Conservation (phyloP, 2,113 vertebrate genomes). For the Genyomyrus donnyi region DNA sequence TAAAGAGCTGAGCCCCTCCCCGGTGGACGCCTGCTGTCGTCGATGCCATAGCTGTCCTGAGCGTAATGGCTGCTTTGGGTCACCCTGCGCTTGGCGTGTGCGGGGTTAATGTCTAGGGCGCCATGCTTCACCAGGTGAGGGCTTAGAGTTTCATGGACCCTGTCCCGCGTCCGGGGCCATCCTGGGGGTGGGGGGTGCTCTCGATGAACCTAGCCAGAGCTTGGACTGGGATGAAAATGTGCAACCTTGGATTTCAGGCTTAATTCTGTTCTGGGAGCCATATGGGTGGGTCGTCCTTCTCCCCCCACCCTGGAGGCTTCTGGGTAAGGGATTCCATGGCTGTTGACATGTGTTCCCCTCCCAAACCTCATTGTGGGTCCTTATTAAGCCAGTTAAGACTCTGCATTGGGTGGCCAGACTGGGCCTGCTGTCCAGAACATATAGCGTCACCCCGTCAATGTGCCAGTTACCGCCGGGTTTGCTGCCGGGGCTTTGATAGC, state of each 20-base stretch:
- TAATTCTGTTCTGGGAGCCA: neutral
- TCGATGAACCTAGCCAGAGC: neutral
- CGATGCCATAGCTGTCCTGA: neutral
- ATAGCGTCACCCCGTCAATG: neutral
- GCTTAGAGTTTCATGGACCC: neutral
- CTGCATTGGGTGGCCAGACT: neutral
- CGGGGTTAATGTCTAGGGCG: neutral
- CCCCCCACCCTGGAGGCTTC: neutral
- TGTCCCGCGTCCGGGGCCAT: neutral
- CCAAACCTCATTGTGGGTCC: slow-evolving; percentile 6
- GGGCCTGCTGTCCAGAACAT: neutral
- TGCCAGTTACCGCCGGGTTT: neutral
- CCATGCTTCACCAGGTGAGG: neutral
- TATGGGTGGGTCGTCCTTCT: neutral
- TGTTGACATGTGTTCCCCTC: neutral
- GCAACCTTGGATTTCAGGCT: neutral
- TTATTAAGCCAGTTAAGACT: slow-evolving; percentile 61
- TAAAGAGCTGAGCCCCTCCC: neutral
- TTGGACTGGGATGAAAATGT: neutral
- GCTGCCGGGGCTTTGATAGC: neutral
- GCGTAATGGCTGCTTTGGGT: neutral
- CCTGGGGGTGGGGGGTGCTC: neutral
- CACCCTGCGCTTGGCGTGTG: neutral
- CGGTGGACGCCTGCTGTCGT: neutral
- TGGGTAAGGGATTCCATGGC: neutral